These are phyloP conservation scores for Eurois occulta DNA, from an alignment of 2,888 invertebrate genomes.

Conservation along the genomic window DNA sequence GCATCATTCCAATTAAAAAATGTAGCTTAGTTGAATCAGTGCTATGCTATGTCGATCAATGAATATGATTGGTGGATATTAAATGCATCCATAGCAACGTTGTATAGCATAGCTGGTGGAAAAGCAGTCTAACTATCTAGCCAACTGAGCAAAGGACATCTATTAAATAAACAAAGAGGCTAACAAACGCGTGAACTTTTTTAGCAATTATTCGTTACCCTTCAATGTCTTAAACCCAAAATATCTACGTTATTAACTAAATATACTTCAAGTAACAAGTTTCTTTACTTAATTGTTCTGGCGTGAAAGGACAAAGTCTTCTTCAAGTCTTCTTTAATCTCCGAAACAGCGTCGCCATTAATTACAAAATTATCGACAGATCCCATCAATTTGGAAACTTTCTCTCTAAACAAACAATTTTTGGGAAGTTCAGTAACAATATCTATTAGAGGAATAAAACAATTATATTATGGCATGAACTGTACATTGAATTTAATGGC, in stretches of 20 bases:
- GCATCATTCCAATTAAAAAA: too few relatives aligned
- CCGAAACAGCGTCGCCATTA: slow-evolving; percentile 30
- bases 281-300: slow-evolving; percentile 40
- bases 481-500: slow-evolving; percentile 47
- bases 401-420: neutral
- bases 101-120: too few relatives aligned
- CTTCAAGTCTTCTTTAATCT: slow-evolving; percentile 34
- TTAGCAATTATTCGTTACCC: slow-evolving; percentile 12
- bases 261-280: slow-evolving; percentile 23
- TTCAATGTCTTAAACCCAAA: slow-evolving; percentile 31
- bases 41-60: too few relatives aligned
- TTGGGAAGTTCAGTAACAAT: neutral
- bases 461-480: slow-evolving; percentile 20
- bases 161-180: slow-evolving; percentile 9
- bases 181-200: neutral
- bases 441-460: slow-evolving; percentile 15
- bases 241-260: slow-evolving; percentile 21
- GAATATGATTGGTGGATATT: too few relatives aligned
- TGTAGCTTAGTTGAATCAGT: too few relatives aligned
- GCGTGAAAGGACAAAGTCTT: slow-evolving; percentile 40
- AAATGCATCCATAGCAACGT: too few relatives aligned
- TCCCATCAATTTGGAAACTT: slow-evolving; percentile 21
- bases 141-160: neutral
- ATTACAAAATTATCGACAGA: slow-evolving; percentile 50
- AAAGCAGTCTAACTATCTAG: neutral